phyloP scores from a whole-genome alignment of 2,888 invertebrate species.

The Hermodice carunculata region DNA sequence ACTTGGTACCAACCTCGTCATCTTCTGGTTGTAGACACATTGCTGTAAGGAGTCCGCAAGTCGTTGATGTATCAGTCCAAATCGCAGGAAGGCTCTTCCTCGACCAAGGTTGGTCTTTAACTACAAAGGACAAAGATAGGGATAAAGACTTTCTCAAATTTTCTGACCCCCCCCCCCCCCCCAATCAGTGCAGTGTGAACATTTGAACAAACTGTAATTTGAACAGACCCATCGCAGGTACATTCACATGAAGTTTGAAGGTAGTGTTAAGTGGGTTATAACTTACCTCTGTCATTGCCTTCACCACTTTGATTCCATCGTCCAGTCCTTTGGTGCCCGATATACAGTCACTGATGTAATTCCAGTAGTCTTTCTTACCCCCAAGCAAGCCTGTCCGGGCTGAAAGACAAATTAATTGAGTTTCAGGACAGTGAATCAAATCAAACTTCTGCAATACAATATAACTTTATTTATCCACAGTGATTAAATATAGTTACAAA shows the following conservation, averaged over 20 bases:
- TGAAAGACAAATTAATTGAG: constrained; percentile 42
- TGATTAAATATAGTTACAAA: too few species aligned
- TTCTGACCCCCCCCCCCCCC: too few species aligned
- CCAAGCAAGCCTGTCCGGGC: constrained; percentile 65
- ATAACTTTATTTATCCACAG: too few species aligned
- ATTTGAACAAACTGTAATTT: too few species aligned
- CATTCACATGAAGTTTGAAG: too few species aligned
- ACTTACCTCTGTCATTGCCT: constrained; percentile 67
- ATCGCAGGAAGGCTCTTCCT: constrained; percentile 70
- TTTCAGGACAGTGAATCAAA: too few species aligned
- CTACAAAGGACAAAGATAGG: too few species aligned
- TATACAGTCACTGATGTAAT: constrained; percentile 69
- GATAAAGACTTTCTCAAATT: too few species aligned
- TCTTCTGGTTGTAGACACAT: constrained; percentile 64
- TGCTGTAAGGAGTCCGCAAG: constrained; percentile 70
- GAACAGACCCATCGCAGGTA: too few species aligned
- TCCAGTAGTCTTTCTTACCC: constrained; percentile 69
- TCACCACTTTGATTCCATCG: constrained; percentile 70
- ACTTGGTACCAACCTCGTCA: constrained; percentile 54
- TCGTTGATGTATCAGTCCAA: constrained; percentile 69
- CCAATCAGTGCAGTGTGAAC: too few species aligned
- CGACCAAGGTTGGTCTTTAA: constrained; percentile 68
- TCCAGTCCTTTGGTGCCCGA: constrained; percentile 63
- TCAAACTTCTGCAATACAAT: too few species aligned
- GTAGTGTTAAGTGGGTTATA: background rate